phyloP scores from a whole-genome alignment of 2,113 vertebrate species.

The Sus scrofa region T2T-Sscrofa CM000823.6:3206001-3206500 shows the following conservation, averaged over 20 bases:
- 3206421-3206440: background rate
- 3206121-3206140: background rate
- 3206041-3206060: background rate
- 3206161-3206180: background rate
- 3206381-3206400: background rate
- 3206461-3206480: background rate
- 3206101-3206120: background rate
- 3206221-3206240: background rate
- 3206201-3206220: background rate
- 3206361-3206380: background rate
- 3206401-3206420: background rate
- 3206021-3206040: background rate
- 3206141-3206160: background rate
- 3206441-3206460: background rate
- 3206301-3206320: background rate
- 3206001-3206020: background rate
- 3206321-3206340: background rate
- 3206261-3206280: background rate
- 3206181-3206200: background rate
- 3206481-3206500: conserved; percentile 59
- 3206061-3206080: background rate
- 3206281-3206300: background rate
- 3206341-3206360: fast-evolving
- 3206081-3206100: background rate
- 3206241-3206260: background rate